Base-by-base conservation (phyloP, 2,797 vertebrate genomes). In the Apogon hyalosoma region DNA sequence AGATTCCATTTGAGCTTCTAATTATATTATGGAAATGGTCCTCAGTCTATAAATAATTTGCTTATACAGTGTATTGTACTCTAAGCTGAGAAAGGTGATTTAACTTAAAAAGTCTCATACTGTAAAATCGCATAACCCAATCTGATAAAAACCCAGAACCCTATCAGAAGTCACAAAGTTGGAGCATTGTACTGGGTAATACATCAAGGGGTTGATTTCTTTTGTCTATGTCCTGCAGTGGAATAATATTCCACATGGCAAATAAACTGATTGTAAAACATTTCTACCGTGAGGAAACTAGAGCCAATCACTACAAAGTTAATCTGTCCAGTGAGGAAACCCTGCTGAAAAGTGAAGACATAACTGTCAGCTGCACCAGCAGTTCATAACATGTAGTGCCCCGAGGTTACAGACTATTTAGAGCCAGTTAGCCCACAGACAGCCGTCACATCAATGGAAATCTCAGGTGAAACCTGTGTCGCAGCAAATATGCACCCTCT, bases 1-100 rank as follows among this genome's bases (percentile, higher is more conserved):
- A 55, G n/a, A 56, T 70, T 75, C 15, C n/a, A 84, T 70, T 73
- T 61, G 75, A 28, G 39, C 33, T 67, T 76, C 48, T 62, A 57
- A 83, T 79, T 83, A 73, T 24, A 60, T 56, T 24, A 58, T 46
- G 41, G 19, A 68, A 67, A 43, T 61, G 56, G 13, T 28, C 65
- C 59, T 53, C 11, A 11, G 14, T 52, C 21, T 16, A 11, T 15
- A 62, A 61, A 75, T 54, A 43, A 75, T 36, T 63, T 18, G 43
- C 39, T 42, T 50, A 47, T 10, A 8, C 41, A 43, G 4, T 55
- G 16, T 24, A 10, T 40, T 55, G 45, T 24, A 52, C 33, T 51
- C n/a, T 21, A 48, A 68, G 13, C 41, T 11, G 12, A 16, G 31
- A 63, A 7, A 19, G 12, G 12, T 66, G 46, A 68, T 55, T 67